Percentiles rank a stretch among this genome's conserved stretches.
These are phyloP conservation scores for Amniataba percoides DNA, from an alignment of 2,797 vertebrate genomes.

Conservation along the genomic window DNA sequence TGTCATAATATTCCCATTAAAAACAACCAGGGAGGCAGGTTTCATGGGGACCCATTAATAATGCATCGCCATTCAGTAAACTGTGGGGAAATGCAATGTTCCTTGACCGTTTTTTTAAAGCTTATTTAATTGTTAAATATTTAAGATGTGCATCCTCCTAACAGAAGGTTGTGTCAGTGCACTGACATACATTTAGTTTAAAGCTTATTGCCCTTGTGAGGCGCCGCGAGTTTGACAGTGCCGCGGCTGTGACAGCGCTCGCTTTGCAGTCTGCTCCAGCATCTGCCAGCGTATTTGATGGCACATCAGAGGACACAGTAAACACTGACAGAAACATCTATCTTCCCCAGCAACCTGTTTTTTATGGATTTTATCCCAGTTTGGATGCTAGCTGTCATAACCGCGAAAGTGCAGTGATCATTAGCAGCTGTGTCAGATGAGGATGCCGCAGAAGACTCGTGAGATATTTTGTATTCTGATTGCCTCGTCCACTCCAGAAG, in stretches of 20 bases:
- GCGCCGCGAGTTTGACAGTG: conserved; percentile 15
- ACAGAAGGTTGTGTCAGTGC: conserved; percentile 58
- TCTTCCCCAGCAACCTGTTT: conserved; percentile 57
- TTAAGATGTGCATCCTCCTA: conserved; percentile 46
- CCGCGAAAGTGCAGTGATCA: conserved; percentile 45
- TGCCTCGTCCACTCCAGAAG: conserved; percentile 33
- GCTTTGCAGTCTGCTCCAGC: conserved; percentile 62
- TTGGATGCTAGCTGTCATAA: conserved; percentile 53
- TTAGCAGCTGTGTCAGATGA: conserved; percentile 46
- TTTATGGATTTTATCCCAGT: conserved; percentile 53
- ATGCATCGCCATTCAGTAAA: conserved; percentile 53
- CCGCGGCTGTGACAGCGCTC: conserved; percentile 40
- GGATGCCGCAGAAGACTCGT: not conserved
- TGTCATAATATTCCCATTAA: conserved; percentile 25
- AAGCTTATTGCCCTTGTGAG: conserved; percentile 55
- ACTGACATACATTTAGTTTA: conserved; percentile 48
- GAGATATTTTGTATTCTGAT: conserved; percentile 27
- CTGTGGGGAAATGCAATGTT: conserved; percentile 44
- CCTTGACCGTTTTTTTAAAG: conserved; percentile 45
- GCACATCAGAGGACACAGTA: conserved; percentile 70
- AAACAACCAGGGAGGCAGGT: conserved; percentile 25
- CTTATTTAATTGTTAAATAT: conserved; percentile 66
- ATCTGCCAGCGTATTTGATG: conserved; percentile 65
- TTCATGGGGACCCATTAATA: conserved; percentile 55
- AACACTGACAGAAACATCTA: conserved; percentile 74